phyloP scores from a whole-genome alignment of 2,113 vertebrate genomes.

The Callorhinus ursinus region DNA sequence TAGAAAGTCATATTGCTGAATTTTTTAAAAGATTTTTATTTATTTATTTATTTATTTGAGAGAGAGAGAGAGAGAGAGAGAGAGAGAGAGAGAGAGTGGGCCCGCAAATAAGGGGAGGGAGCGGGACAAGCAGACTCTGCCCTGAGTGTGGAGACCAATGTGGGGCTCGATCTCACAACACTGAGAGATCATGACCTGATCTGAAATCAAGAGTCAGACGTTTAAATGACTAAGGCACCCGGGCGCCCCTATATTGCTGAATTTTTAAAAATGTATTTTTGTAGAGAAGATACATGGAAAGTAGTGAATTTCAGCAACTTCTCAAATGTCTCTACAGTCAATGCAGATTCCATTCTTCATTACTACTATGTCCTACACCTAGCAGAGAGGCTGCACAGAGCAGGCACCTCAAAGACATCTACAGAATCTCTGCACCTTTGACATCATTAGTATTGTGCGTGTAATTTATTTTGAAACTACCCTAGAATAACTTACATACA shows the following conservation, averaged over 20 bases:
- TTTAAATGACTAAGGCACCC: not conserved
- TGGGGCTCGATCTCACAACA: not conserved
- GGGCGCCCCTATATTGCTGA: not conserved
- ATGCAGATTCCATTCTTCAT: not conserved
- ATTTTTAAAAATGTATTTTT: not conserved
- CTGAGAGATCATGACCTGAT: not conserved
- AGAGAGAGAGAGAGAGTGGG: too few species aligned
- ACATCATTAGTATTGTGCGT: not conserved
- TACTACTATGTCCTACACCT: too few species aligned
- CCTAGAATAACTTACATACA: not conserved
- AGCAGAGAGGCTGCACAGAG: not conserved
- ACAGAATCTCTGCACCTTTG: not conserved
- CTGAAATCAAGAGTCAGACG: not conserved
- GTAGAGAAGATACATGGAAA: not conserved
- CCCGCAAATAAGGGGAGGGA: not conserved
- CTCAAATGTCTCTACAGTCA: not conserved
- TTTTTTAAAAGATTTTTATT: not conserved
- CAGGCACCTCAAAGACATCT: not conserved
- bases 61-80: accelerated
- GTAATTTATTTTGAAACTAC: not conserved
- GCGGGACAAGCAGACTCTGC: not conserved
- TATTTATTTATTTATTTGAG: not conserved
- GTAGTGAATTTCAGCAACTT: not conserved
- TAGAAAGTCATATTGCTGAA: not conserved
- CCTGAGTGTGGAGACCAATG: not conserved